Base-by-base conservation (phyloP, 37 sponge, comb jelly and placozoan species). In the Amphimedon queenslandica region DNA sequence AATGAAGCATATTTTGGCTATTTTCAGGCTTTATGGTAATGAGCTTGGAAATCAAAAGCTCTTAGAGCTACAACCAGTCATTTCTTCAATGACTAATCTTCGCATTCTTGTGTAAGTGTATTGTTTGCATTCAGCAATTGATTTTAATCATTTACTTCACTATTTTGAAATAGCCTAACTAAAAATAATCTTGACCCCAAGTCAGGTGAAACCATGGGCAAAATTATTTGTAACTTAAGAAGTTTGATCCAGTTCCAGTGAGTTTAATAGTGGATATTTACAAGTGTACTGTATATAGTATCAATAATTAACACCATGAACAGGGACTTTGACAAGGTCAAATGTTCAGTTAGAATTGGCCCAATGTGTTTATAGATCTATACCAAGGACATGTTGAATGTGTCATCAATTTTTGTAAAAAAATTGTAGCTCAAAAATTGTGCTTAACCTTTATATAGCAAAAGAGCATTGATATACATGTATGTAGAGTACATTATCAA, bases 21-120 rank as follows among this genome's bases (percentile, higher is more conserved):
- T n/a, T n/a, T 76, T 5, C 55, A 78, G 79, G 70, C 63, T 78
- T 28, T 78, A 78, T 78, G 79, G 79, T 1, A 78, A 78, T 28
- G 35, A 78, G 70, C 34, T 78, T 8, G 4, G 69, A 39, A 78
- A 43, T 23, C 29, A 38, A 1, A 32, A 33, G 11, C 69, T 78
- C 24, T 23, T 42, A 32, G 6, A 18, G 5, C 70, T 78, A 27
- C 40, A 35, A 37, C 79, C 79, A 30, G 33, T 61, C 4, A 78
- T 78, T 40, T 57, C 42, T 57, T 11, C 13, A 1, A 69, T 69
- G 79, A 69, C 2, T 2, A 29, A 70, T 20, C 60, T 78, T 23
- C 60, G 70, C 16, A 69, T 58, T 40, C 47, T 78, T n/a, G 70
- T 78, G 79, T 78, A 40, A 70, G 79, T 67, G 5, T 13, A 47